Evolutionary conservation across 2,888 invertebrate genomes (phyloP).

Genomic region (Apamea crenata): DNA sequence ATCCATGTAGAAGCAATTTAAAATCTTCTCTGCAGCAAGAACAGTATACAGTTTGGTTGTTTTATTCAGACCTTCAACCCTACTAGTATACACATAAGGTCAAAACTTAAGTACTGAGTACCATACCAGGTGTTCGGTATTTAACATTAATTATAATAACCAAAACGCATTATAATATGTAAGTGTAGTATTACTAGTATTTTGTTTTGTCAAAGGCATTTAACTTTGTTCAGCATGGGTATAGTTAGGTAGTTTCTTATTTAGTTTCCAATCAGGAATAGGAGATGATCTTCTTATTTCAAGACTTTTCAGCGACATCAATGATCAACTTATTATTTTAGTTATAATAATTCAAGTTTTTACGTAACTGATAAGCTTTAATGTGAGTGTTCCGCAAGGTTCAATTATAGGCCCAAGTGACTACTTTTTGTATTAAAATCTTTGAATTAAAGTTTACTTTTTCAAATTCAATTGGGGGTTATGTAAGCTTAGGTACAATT

Average conservation of each 20-base stretch:
- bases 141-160: too few relatives aligned
- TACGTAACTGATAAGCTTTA: neutral
- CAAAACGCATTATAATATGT: neutral
- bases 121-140: too few relatives aligned
- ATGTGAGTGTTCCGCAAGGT: neutral
- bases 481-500: neutral
- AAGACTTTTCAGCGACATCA: neutral
- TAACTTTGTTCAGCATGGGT: neutral
- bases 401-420: neutral
- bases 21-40: too few relatives aligned
- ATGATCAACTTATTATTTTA: neutral
- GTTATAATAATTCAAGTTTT: neutral
- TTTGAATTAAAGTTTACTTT: neutral
- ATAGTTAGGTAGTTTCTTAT: neutral
- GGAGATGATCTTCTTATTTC: neutral
- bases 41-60: too few relatives aligned
- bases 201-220: neutral
- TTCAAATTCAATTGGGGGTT: too few relatives aligned
- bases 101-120: too few relatives aligned
- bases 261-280: neutral
- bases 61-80: too few relatives aligned
- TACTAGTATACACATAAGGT: too few relatives aligned
- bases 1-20: too few relatives aligned
- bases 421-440: neutral
- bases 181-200: neutral